phyloP scores from a whole-genome alignment of 2,888 invertebrate species.

The Aproaerema taeniolella region DNA sequence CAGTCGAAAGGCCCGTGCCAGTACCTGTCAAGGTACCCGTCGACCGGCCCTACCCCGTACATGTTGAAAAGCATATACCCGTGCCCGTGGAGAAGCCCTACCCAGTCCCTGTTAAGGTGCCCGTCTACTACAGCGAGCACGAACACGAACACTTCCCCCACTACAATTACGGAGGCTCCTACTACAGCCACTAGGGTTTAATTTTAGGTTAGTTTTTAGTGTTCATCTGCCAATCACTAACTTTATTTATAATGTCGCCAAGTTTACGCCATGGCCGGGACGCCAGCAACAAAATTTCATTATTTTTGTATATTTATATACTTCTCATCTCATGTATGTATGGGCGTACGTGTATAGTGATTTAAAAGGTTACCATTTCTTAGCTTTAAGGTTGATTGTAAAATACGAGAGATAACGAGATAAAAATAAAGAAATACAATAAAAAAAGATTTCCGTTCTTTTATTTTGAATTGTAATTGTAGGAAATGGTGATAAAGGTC shows the following conservation, averaged over 20 bases:
- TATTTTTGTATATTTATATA: slow-evolving; percentile 64
- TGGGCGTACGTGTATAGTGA: slow-evolving; percentile 69
- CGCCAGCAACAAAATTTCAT: slow-evolving; percentile 58
- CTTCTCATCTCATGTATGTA: slow-evolving; percentile 56
- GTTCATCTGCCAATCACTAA: slow-evolving; percentile 41
- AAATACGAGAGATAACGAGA: slow-evolving; percentile 53
- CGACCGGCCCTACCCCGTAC: slow-evolving; percentile 81
- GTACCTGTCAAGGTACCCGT: slow-evolving; percentile 82
- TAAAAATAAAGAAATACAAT: slow-evolving; percentile 43
- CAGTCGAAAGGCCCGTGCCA: slow-evolving; percentile 78
- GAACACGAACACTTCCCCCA: slow-evolving; percentile 29
- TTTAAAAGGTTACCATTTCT: slow-evolving; percentile 69
- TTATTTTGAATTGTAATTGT: slow-evolving; percentile 29
- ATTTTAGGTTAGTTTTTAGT: slow-evolving; percentile 43
- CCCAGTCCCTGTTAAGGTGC: slow-evolving; percentile 76
- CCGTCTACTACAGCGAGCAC: slow-evolving; percentile 48
- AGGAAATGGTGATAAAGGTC: slow-evolving; percentile 33
- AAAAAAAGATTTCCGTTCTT: slow-evolving; percentile 32
- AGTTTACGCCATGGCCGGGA: slow-evolving; percentile 54
- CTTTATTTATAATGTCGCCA: slow-evolving; percentile 58
- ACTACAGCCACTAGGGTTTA: slow-evolving; percentile 63
- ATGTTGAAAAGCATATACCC: slow-evolving; percentile 64
- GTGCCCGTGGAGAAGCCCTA: slow-evolving; percentile 74
- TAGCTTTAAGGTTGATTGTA: slow-evolving; percentile 65
- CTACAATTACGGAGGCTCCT: slow-evolving; percentile 37